Base-by-base conservation (phyloP, 2,797 vertebrate species). In the Hemibagrus guttatus region DNA sequence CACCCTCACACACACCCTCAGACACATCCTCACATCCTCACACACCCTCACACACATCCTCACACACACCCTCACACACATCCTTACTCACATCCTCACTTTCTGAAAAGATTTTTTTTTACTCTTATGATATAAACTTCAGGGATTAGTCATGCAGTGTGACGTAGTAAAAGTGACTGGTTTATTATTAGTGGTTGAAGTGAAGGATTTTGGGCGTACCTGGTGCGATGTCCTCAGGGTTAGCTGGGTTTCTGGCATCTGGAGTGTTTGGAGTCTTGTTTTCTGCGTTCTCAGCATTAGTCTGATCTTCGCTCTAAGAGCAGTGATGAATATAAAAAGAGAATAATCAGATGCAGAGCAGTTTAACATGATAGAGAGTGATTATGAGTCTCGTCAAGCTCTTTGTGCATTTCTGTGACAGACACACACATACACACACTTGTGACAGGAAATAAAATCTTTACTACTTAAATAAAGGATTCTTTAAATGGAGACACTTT, bases 191-290 rank as follows among this genome's bases (percentile, higher is more conserved):
- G 39, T 46, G 21, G 3, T 5, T 46, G 8, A 4, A 6, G 8
- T 46, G 11, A 13, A 26, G 71, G 1, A 49, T 6, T 49, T 13
- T 13, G 1, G 6, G 7, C 11, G 93, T 96, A 99, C 97, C 98
- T 96, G 97, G 96, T 88, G 96, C 95, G 5, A 96, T 96, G 90
- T 91, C 95, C 88, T 97, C 96, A 86, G 96, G 96, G 89, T 96
- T 95, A 0, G 93, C 94, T 52, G 95, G 94, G 82, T 94, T 96
- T 83, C 95, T 93, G 86, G 95, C 91, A 63, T 97, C 95, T 0
- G 96, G 96, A 13, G 95, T 96, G 80, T 97, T 95, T 28, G 95
- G 94, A 74, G 96, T 96, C 87, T 95, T 96, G 79, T 93, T 94
- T 89, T 96, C 96, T 90, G 96, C 94, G 83, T 93, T 93, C 85